phyloP scores from a whole-genome alignment of 1,140 invertebrate species.

The Thalassaphorura encarpata region DNA sequence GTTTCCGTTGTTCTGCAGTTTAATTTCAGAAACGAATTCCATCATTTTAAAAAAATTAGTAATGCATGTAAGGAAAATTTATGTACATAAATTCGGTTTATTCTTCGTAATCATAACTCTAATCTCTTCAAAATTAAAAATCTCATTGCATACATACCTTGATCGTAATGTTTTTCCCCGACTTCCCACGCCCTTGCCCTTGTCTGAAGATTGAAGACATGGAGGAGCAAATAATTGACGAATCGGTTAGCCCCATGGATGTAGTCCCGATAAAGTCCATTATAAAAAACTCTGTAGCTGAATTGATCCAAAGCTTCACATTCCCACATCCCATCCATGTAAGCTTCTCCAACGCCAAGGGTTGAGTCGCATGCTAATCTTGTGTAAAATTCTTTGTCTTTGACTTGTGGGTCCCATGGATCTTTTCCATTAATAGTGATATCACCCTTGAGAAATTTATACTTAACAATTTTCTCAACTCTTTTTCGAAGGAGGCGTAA shows the following conservation, averaged over 20 bases:
- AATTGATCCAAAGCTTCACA: constrained; percentile 21
- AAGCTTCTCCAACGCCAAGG: constrained; percentile 26
- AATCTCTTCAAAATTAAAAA: too few relatives aligned
- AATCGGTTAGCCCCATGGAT: constrained; percentile 11
- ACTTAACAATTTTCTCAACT: neutral
- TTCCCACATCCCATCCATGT: constrained; percentile 30
- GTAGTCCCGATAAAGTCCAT: constrained; percentile 8
- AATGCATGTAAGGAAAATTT: too few relatives aligned
- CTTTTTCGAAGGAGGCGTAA: neutral
- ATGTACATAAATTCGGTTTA: too few relatives aligned
- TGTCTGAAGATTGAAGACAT: constrained; percentile 25
- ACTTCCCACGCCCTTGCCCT: constrained; percentile 17
- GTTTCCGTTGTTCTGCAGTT: too few relatives aligned
- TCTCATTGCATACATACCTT: constrained; percentile 11
- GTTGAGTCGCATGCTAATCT: constrained; percentile 20
- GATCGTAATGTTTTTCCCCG: constrained; percentile 25
- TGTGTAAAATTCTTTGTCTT: constrained; percentile 24
- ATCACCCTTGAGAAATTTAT: constrained; percentile 6
- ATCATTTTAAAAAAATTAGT: too few relatives aligned
- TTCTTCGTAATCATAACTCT: neutral
- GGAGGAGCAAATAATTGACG: constrained; percentile 14
- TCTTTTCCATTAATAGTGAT: constrained; percentile 16
- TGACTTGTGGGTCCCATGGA: constrained; percentile 22
- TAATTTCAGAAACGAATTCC: too few relatives aligned
- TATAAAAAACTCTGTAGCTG: constrained; percentile 12